Conservation (phyloP, 2,797 vertebrate genomes). For the Nannoperca australis region DNA sequence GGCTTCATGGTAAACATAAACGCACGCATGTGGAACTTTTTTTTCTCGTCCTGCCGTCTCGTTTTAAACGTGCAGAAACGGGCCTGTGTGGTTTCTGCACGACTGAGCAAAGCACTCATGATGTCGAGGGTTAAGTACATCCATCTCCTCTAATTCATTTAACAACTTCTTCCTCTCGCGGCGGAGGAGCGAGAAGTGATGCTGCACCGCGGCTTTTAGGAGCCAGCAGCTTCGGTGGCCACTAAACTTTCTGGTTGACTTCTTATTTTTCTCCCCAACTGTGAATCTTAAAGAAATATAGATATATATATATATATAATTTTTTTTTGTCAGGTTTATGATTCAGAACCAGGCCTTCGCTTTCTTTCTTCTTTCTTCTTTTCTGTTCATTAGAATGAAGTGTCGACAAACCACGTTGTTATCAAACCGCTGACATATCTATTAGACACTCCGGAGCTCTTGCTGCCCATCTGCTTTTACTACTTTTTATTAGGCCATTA, state of each 20-base stretch:
- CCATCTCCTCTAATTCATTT: slow-evolving; percentile 67
- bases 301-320: too few species aligned
- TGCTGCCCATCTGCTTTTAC: slow-evolving; percentile 64
- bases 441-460: slow-evolving; percentile 42
- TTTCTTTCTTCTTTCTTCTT: background rate
- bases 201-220: slow-evolving; percentile 31
- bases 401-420: slow-evolving; percentile 25
- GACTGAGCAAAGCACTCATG: slow-evolving; percentile 56
- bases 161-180: slow-evolving; percentile 59
- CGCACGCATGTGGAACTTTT: slow-evolving; percentile 18
- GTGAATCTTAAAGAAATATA: background rate
- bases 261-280: background rate
- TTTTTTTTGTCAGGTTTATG: background rate
- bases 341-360: background rate
- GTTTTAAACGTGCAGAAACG: slow-evolving; percentile 41
- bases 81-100: slow-evolving; percentile 55
- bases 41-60: background rate
- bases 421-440: slow-evolving; percentile 57
- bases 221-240: background rate
- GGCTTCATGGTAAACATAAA: slow-evolving; percentile 36
- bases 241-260: background rate
- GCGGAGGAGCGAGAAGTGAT: slow-evolving; percentile 36
- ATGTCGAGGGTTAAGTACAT: slow-evolving; percentile 59
- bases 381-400: background rate
- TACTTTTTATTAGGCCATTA: slow-evolving; percentile 73